These are phyloP conservation scores for Netelia inedita DNA, from an alignment of 2,888 invertebrate species.

Conservation along the genomic window DNA sequence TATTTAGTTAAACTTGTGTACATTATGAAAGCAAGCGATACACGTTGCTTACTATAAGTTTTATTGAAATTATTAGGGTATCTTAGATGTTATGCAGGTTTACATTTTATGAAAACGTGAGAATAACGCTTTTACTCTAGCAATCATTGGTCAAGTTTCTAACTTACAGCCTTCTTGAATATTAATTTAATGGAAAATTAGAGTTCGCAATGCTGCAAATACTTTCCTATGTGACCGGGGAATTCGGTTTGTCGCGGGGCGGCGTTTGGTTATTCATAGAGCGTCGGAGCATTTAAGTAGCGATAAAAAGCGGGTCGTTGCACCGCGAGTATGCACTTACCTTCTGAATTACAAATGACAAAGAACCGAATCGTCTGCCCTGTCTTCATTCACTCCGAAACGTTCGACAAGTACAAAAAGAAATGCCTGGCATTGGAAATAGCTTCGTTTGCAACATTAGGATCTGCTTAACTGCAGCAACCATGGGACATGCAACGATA, in stretches of 20 bases:
- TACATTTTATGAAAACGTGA: too few relatives aligned
- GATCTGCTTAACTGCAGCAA: not conserved
- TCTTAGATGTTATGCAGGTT: too few relatives aligned
- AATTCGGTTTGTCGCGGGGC: conserved; percentile 10
- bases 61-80: too few relatives aligned
- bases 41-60: too few relatives aligned
- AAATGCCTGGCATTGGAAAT: conserved; percentile 8
- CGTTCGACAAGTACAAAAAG: conserved; percentile 1
- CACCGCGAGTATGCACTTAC: conserved; percentile 21
- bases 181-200: not conserved
- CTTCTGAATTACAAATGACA: conserved; percentile 40
- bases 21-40: too few relatives aligned
- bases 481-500: not conserved
- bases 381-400: not conserved
- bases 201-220: conserved; percentile 17
- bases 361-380: not conserved
- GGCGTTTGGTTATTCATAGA: conserved; percentile 55
- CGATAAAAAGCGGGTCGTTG: conserved; percentile 45
- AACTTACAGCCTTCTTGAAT: not conserved
- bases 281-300: conserved; percentile 55
- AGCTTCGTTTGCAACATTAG: conserved; percentile 11
- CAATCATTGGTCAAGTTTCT: too few relatives aligned
- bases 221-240: conserved; percentile 21
- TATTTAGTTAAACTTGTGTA: too few relatives aligned
- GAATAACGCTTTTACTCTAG: too few relatives aligned